Conservation (phyloP, 2,797 vertebrate species). For the Pangasius djambal region DNA sequence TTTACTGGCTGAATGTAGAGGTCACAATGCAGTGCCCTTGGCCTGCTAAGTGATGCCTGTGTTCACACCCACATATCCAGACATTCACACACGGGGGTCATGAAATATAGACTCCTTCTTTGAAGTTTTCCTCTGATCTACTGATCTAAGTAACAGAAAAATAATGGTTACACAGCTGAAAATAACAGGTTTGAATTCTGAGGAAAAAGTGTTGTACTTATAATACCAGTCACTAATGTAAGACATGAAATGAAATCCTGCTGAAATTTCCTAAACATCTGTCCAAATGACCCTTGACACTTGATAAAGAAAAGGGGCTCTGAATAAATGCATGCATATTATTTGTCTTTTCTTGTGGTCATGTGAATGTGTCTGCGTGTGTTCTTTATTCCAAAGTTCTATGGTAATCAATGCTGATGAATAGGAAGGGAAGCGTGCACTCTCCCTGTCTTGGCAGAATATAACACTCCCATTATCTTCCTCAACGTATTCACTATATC, state of each 20-base stretch:
- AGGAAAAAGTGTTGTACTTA: not conserved
- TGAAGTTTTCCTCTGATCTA: not conserved
- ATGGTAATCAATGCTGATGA: conserved; percentile 77
- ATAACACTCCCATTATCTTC: conserved; percentile 83
- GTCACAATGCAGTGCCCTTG: conserved; percentile 42
- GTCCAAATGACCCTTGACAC: not conserved
- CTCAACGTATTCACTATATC: conserved; percentile 81
- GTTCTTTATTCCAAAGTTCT: conserved; percentile 59
- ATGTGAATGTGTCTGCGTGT: conserved; percentile 58
- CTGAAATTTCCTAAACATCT: not conserved
- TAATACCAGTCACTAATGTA: not conserved
- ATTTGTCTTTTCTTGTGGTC: not conserved
- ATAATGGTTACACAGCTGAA: not conserved
- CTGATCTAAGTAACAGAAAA: not conserved
- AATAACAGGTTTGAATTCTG: not conserved
- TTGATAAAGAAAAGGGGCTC: not conserved
- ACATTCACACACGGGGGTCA: not conserved
- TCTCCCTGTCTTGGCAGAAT: conserved; percentile 74
- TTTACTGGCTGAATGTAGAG: conserved; percentile 55
- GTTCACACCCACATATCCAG: not conserved
- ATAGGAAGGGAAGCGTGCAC: conserved; percentile 72
- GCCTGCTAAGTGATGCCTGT: conserved; percentile 25
- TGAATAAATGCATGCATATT: not conserved
- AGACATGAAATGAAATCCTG: not conserved
- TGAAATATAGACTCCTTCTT: conserved; percentile 31